Evolutionary conservation across 2,113 vertebrate genomes (phyloP), one percentile per base, ranked within the genome.

Genomic region (Nycticebus coucang): DNA sequence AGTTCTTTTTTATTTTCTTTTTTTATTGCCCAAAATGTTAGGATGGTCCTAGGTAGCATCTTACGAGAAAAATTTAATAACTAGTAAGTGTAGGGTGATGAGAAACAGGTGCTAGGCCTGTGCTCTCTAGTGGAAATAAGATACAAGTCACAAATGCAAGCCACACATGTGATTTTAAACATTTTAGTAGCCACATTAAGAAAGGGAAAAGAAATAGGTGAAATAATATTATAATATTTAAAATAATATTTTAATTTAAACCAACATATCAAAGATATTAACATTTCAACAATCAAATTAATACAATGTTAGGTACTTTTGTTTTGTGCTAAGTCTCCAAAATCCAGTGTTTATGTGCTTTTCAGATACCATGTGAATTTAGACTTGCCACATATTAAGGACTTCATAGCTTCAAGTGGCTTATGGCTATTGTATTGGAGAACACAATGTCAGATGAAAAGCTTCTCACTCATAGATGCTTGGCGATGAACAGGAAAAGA

Each of bases 381-480:
- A 28, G 59, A 69, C 28, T 21, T 6, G 26, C 26, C 45, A 64
- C 17, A 5, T 33, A 28, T 35, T 33, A 50, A 30, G 86, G 0
- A 9, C 81, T 75, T 59, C 2, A 0, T 12, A 55, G 37, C 75
- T 13, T 26, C 28, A n/a, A 1, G 28, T 15, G 60, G 41, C 45
- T 60, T 1, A 0, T 22, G 85, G 37, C 60, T 55, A 26, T 8
- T 0, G 2, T 10, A 7, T 1, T 5, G 2, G 24, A 59, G 22
- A 15, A 19, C 11, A 2, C 18, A 37, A 17, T 0, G 68, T 41
- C n/a, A 7, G n/a, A 30, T 2, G 9, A 41, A 75, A 77, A 68
- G 24, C 62, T 69, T 35, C 24, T 35, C 35, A 19, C 68, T 69
- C 55, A 19, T 24, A 71, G 74, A 33, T 14, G 45, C 71, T 53